Evolutionary conservation across 1,140 invertebrate species (phyloP).

Genomic region (Trigoniulus corallinus): DNA sequence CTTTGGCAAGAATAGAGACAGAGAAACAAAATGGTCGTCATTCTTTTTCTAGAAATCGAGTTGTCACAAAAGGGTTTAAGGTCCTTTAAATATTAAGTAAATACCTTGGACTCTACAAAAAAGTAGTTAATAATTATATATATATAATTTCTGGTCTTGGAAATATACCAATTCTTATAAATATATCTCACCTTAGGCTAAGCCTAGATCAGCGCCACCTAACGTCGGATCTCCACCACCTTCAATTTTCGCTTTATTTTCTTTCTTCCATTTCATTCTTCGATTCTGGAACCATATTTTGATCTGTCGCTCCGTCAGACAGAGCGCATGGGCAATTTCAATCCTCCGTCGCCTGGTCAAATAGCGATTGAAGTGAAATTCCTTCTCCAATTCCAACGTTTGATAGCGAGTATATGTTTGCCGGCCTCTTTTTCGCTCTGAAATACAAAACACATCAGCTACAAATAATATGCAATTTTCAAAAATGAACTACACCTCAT

Average conservation of each 20-base stretch:
- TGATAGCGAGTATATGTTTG: conserved; percentile 35
- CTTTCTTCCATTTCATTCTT: conserved; percentile 33
- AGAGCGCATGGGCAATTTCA: conserved; percentile 32
- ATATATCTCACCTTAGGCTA: no score
- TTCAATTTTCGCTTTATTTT: conserved; percentile 19
- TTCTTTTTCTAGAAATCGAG: no score
- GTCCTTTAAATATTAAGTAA: no score
- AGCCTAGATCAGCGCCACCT: conserved; percentile 8
- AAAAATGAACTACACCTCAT: background rate
- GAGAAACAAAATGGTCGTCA: no score
- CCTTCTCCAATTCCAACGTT: conserved; percentile 31
- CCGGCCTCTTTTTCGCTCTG: conserved; percentile 23
- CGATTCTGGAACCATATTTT: conserved; percentile 35
- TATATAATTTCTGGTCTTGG: no score
- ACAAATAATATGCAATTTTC: conserved; percentile 1
- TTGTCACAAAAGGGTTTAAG: no score
- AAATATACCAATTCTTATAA: no score
- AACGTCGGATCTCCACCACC: conserved; percentile 9
- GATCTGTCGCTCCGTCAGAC: conserved; percentile 32
- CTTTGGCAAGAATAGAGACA: no score
- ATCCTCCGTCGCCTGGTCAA: conserved; percentile 30
- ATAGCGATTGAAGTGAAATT: conserved; percentile 34
- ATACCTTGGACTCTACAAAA: no score
- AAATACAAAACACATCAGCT: conserved; percentile 6
- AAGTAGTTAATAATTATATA: no score